Conservation (phyloP, 2,113 vertebrate genomes). For the Euleptes europaea region DNA sequence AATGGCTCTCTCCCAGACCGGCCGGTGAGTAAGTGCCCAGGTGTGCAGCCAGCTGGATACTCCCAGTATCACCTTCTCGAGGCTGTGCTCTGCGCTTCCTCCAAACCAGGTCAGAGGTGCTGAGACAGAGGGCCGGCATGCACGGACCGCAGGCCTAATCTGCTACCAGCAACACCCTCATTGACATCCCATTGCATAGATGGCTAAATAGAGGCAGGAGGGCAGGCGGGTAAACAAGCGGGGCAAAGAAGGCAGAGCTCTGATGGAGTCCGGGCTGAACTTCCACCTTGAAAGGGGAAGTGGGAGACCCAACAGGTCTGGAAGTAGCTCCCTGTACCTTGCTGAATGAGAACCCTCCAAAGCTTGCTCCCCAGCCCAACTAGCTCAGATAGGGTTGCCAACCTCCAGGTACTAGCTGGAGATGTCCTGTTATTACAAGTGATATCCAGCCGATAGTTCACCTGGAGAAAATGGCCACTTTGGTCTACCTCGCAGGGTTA, state of each 20-base stretch:
- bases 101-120: not conserved
- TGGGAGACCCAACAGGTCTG: not conserved
- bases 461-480: too few species aligned
- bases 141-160: too few species aligned
- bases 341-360: too few species aligned
- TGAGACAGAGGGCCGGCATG: not conserved
- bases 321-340: not conserved
- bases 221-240: not conserved
- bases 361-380: too few species aligned
- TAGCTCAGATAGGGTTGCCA: too few species aligned
- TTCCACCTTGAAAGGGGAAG: not conserved
- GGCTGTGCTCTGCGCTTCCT: not conserved
- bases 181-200: not conserved
- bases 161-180: not conserved
- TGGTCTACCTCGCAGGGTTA: too few species aligned
- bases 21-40: too few species aligned
- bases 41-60: not conserved
- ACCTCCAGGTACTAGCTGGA: too few species aligned
- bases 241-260: not conserved
- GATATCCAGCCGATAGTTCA: too few species aligned
- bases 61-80: not conserved
- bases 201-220: not conserved
- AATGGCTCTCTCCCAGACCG: not conserved
- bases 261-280: not conserved
- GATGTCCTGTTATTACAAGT: too few species aligned